Base-by-base conservation (phyloP, 2,888 invertebrate species). In the Erebia epiphron region DNA sequence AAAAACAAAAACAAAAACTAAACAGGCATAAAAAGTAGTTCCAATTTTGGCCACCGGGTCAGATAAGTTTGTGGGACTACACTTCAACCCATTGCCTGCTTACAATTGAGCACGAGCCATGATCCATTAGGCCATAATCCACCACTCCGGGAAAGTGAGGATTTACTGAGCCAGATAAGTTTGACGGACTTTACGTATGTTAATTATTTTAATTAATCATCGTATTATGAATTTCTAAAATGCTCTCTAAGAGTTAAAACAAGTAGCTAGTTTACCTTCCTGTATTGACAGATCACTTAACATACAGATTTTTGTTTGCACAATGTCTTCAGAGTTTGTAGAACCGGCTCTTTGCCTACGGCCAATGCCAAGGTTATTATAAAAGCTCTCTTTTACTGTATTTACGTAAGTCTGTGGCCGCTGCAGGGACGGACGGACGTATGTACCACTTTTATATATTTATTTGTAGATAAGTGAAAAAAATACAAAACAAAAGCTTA, bases 311-410 rank as follows among this genome's bases (percentile, higher is more conserved):
- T 14, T 9, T 66, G 54, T 66, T 69, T 61, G 41, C 41, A 41
- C 43, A 57, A 57, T 50, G 11, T n/a, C 13, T 35, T 35, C 35
- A 10, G 57, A 46, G 49, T 71, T 67, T 26, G 43, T 58, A 41
- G 26, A 14, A 60, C 52, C 50, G 68, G 16, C 75, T 57, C 75
- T 16, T 54, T n/a, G 57, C 7, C 74, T 73, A 74, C 84, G 86
- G 85, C 84, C 84, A 82, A 74, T 80, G 85, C 79, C 84, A 82
- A 83, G 83, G 80, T 73, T 41, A 62, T 60, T 89, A 89, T 80
- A 88, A 68, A 83, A 73, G 62, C 21, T 21, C 11, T 26, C 61
- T 75, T 74, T 83, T 82, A 82, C 46, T 78, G 79, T 82, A 84
- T 83, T 78, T 77, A 72, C 67, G 84, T 78, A 43, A 56, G 82